These are phyloP conservation scores for Conger conger DNA, from an alignment of 2,113 vertebrate species.

Conservation along the genomic window DNA sequence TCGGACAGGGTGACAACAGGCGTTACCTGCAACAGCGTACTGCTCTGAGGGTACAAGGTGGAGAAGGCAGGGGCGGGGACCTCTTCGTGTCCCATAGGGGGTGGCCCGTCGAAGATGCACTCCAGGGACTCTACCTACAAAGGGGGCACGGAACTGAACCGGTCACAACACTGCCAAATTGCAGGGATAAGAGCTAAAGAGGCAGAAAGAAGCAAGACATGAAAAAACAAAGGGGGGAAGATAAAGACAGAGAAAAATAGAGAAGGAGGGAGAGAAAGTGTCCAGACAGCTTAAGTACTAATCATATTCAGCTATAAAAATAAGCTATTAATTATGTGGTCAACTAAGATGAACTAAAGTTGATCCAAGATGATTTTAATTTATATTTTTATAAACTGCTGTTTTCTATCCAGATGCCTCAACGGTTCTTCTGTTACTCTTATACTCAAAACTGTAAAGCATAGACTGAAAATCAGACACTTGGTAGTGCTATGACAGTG, in stretches of 20 bases:
- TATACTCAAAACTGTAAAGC: too few relatives aligned
- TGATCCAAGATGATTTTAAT: too few relatives aligned
- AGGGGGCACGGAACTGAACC: slow-evolving; percentile 45
- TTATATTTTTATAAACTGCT: too few relatives aligned
- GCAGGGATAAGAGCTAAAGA: slow-evolving; percentile 2
- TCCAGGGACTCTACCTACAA: slow-evolving; percentile 72
- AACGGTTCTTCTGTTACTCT: too few relatives aligned
- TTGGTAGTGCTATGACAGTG: too few relatives aligned
- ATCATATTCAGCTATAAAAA: background rate
- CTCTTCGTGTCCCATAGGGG: slow-evolving; percentile 60
- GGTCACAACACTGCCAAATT: slow-evolving; percentile 25
- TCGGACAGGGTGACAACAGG: background rate
- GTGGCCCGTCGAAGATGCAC: slow-evolving; percentile 70
- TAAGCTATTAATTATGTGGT: too few relatives aligned
- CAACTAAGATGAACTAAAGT: too few relatives aligned
- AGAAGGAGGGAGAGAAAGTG: background rate
- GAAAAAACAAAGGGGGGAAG: background rate
- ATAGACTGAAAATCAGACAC: too few relatives aligned
- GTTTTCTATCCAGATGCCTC: too few relatives aligned
- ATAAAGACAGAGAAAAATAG: background rate
- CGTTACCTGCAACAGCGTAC: slow-evolving; percentile 50
- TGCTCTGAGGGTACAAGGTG: slow-evolving; percentile 58
- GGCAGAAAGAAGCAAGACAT: background rate
- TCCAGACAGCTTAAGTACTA: background rate
- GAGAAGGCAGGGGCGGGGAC: slow-evolving; percentile 59